Percentiles rank a stretch among this genome's conserved stretches.
Evolutionary conservation across 2,888 invertebrate genomes (phyloP).

Genomic region (Eupithecia vulgata): DNA sequence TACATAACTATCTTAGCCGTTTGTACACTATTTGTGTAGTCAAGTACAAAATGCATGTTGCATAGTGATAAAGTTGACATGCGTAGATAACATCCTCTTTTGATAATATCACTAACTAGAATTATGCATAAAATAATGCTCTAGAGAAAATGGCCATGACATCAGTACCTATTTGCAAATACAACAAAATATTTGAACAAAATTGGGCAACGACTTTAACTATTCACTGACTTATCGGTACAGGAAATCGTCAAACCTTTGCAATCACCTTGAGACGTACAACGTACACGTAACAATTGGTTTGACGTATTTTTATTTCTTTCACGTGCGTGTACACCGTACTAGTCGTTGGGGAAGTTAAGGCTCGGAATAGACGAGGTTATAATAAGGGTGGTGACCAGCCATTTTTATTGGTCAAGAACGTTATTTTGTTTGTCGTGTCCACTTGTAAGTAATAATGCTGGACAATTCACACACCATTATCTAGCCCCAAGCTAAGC

Average conservation of each 20-base stretch:
- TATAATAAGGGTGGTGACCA: background rate
- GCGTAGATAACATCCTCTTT: too few species aligned
- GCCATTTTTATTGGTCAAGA: background rate
- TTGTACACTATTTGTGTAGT: too few species aligned
- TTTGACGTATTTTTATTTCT: slow-evolving; percentile 29
- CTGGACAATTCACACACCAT: too few species aligned
- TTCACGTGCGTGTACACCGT: slow-evolving; percentile 14
- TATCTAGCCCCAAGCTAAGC: too few species aligned
- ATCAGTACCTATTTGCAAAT: too few species aligned
- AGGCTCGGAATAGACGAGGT: background rate
- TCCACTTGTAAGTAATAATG: background rate
- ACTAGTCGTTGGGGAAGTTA: slow-evolving; percentile 9
- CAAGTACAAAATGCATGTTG: too few species aligned
- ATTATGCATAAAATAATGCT: too few species aligned
- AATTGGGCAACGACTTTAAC: slow-evolving; percentile 6
- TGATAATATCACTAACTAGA: too few species aligned
- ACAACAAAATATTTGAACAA: background rate
- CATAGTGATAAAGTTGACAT: too few species aligned
- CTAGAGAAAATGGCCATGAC: too few species aligned
- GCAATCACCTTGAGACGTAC: slow-evolving; percentile 25
- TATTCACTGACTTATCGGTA: slow-evolving; percentile 18
- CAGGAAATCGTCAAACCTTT: slow-evolving; percentile 32
- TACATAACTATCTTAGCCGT: too few species aligned
- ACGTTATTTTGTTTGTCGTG: background rate
- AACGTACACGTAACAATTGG: slow-evolving; percentile 24